A percentile compares a stretch with the other conserved stretches of the same genome.
Evolutionary conservation across 2,797 vertebrate species (phyloP).

Genomic region (Squalus acanthias): DNA sequence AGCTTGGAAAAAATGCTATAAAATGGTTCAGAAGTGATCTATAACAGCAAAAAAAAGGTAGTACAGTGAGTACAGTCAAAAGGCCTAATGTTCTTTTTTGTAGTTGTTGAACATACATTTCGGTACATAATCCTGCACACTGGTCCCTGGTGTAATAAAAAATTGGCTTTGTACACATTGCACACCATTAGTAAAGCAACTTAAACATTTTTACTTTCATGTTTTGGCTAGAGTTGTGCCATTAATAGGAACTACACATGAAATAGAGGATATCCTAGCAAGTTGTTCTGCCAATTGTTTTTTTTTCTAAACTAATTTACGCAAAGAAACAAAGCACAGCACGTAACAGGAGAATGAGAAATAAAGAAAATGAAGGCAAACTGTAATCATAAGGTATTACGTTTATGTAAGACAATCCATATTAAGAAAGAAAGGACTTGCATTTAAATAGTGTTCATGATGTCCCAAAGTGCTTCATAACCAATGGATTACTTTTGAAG

Average conservation of each 20-base stretch:
- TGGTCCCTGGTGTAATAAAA: not conserved
- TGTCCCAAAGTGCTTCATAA: not conserved
- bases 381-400: not conserved
- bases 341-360: not conserved
- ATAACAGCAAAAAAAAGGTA: not conserved
- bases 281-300: not conserved
- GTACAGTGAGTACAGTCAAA: not conserved
- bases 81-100: not conserved
- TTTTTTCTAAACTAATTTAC: not conserved
- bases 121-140: not conserved
- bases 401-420: not conserved
- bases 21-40: not conserved
- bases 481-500: not conserved
- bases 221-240: not conserved
- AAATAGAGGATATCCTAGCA: slow-evolving; percentile 14
- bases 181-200: not conserved
- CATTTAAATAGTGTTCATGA: not conserved
- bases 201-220: not conserved
- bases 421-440: not conserved
- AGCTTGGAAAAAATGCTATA: not conserved
- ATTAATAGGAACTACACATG: not conserved
- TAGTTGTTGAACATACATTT: not conserved
- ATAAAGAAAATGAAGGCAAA: not conserved
- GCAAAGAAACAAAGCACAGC: not conserved
- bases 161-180: not conserved